Evolutionary conservation across 2,113 vertebrate species (phyloP).

Genomic region (Malurus cyaneus): DNA sequence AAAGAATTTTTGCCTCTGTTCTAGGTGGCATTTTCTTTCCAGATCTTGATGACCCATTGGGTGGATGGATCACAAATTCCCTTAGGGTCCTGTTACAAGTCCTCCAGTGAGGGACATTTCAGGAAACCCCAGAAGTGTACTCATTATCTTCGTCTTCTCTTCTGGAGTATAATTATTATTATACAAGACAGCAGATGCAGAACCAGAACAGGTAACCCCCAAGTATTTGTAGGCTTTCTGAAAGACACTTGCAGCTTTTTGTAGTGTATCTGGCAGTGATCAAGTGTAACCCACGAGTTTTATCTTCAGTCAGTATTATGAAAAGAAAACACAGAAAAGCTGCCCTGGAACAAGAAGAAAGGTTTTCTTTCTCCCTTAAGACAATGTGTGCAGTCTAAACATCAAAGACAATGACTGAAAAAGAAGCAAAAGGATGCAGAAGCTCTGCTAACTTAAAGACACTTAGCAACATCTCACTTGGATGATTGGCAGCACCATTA

Average conservation of each 20-base stretch:
- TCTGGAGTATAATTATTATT: not conserved
- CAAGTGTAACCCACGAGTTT: not conserved
- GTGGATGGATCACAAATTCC: not conserved
- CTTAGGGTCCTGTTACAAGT: not conserved
- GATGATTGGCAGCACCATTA: not conserved
- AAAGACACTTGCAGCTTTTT: not conserved
- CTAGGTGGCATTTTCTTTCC: not conserved
- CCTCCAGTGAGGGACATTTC: not conserved
- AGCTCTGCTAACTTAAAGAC: not conserved
- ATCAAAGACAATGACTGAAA: not conserved
- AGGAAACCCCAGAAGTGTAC: not conserved
- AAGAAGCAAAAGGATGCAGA: not conserved
- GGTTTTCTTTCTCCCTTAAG: not conserved
- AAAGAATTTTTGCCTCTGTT: not conserved
- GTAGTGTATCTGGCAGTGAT: not conserved
- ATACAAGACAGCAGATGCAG: not conserved
- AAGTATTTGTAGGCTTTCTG: not conserved
- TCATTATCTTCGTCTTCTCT: not conserved
- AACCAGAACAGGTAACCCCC: not conserved
- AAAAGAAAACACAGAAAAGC: not conserved
- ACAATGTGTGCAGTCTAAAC: not conserved
- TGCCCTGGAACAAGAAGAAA: constrained; percentile 21
- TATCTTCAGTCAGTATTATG: not conserved
- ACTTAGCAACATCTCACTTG: not conserved
- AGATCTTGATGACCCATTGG: not conserved